Base-by-base conservation (phyloP, 2,113 vertebrate genomes). In the Girardinichthys multiradiatus region DNA sequence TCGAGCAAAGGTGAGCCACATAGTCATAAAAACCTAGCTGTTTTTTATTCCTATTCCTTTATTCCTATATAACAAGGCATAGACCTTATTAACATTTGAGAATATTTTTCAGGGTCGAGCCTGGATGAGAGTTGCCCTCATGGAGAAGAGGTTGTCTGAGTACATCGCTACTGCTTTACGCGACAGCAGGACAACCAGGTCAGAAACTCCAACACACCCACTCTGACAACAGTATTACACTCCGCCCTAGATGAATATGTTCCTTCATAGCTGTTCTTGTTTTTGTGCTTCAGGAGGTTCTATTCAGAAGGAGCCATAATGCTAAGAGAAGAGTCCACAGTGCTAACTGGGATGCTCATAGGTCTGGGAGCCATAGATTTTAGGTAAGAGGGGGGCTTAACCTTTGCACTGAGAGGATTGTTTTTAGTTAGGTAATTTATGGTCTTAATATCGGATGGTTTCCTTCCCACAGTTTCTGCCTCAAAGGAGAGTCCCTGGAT, bases 71-170 rank as follows among this genome's bases (percentile, higher is more conserved):
- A n/a, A n/a, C n/a, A n/a, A n/a, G n/a, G n/a, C n/a, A n/a, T n/a
- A n/a, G 6, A 24, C 12, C 0, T n/a, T 9, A 7, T 64, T 28
- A 9, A 14, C 13, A 14, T 39, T 28, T 39, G 1, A 10, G 2
- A 4, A 13, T 4, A 21, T 54, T 26, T 45, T 39, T 79, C 86
- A 99, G 97, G 97, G 97, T 57, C 95, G 96, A 60, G 97, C 97
- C 26, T 99, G 97, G 97, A 95, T 99, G 73, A 95, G 97, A 1
- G 95, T 99, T 65, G 97, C 97, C 0, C 93, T 99, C 90, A 99
- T 99, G 97, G 98, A 98, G 88, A 99, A 99, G 89, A 94, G 96
- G 74, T 93, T 99, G 88, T 98, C 97, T 0, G 98, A 99, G 83
- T 99, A 99, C 81, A 94, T 99, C n/a, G 95, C 95, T 75, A 97